phyloP scores from a whole-genome alignment of 2,113 vertebrate genomes.

The Aleadryas rufinucha region DNA sequence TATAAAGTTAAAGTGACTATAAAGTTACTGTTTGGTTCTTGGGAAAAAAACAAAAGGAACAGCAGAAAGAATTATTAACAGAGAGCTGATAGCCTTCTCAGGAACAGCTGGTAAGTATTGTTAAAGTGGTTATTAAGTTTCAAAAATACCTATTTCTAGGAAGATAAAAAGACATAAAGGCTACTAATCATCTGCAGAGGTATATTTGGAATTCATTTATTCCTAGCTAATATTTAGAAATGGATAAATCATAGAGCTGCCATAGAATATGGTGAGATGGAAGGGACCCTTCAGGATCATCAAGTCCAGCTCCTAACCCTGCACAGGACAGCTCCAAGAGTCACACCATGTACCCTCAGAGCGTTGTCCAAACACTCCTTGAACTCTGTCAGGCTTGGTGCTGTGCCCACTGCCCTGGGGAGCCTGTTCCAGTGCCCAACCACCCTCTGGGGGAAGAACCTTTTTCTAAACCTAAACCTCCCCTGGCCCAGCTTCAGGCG shows the following conservation, averaged over 20 bases:
- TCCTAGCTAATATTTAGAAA: neutral
- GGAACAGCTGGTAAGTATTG: neutral
- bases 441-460: neutral
- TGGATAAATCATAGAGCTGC: neutral
- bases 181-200: neutral
- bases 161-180: neutral
- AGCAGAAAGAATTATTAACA: neutral
- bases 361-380: rapidly evolving
- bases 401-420: neutral
- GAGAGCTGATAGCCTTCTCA: neutral
- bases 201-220: neutral
- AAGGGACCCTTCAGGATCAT: neutral
- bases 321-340: neutral
- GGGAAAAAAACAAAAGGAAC: neutral
- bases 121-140: neutral
- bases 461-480: neutral
- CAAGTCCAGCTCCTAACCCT: neutral
- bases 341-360: neutral
- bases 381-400: neutral
- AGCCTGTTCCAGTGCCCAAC: neutral
- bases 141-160: neutral
- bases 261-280: neutral
- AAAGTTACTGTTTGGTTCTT: neutral
- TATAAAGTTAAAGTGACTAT: neutral
- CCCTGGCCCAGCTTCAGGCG: neutral